Evolutionary conservation across 2,888 invertebrate species (phyloP), one percentile per base, ranked within the genome.

Genomic region (Congeria kusceri): DNA sequence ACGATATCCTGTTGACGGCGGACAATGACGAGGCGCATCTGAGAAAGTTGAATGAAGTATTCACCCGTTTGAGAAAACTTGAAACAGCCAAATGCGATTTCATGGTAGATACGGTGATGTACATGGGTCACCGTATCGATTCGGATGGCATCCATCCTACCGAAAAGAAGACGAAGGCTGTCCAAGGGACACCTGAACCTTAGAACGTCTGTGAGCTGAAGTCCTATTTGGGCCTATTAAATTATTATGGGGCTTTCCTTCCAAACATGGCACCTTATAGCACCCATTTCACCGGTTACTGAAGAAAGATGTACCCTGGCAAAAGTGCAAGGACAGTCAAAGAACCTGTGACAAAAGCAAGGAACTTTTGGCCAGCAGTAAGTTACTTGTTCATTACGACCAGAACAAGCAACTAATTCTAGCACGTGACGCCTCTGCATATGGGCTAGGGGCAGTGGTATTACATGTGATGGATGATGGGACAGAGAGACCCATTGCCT

Each of bases 401-500:
- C 68, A 61, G 23, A 44, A 59, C 3, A 62, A 78, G 58, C 68
- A 69, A 20, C 49, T 86, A 4, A 77, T 29, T n/a, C 63, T 87
- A 47, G 80, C 80, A 2, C 77, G 77, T 61, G 85, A 88, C 67
- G 78, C 86, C 18, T 85, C 84, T 20, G 59, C 81, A 3, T 82
- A 83, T 66, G 86, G 87, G 18, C 18, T 87, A 23, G 79, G 86
- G 27, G 85, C 78, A 28, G 84, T 88, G 25, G 71, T 86, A 53
- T 85, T 83, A 89, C 93, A 86, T 68, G 61, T 57, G 18, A 83
- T 93, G 86, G 76, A 87, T 89, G 44, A 91, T 83, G 91, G 91
- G 20, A 74, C 82, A n/a, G 93, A 93, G 74, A 77, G 90, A 78
- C 93, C 94, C 3, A 93, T 94, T 39, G 88, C 89, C 0, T 94